Conservation (phyloP, 2,113 vertebrate genomes). For the Boulengeromyrus knoepffleri region DNA sequence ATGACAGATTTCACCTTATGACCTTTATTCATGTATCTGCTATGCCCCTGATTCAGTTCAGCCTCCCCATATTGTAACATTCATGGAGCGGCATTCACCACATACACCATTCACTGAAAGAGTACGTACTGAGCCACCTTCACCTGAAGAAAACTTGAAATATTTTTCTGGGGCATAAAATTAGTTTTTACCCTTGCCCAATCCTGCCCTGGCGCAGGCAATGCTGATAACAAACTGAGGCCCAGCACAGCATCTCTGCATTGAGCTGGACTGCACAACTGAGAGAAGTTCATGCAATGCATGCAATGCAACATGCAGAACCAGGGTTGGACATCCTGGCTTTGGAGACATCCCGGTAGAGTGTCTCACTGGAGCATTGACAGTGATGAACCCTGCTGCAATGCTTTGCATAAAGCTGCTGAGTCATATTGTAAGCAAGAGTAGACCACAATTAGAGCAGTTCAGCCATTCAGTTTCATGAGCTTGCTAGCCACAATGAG, state of each 20-base stretch:
- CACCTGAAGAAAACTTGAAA: too few relatives aligned
- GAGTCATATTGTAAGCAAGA: neutral
- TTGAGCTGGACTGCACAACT: neutral
- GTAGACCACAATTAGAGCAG: neutral
- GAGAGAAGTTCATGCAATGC: neutral
- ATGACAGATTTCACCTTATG: neutral
- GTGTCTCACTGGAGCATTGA: neutral
- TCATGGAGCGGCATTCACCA: neutral
- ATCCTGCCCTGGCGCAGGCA: neutral
- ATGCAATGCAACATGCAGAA: neutral
- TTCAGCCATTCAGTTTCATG: neutral
- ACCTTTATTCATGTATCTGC: neutral
- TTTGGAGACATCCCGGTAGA: neutral
- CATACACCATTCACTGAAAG: too few relatives aligned
- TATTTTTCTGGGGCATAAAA: neutral
- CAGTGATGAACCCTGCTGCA: neutral
- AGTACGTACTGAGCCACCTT: too few relatives aligned
- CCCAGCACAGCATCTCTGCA: neutral
- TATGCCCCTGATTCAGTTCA: neutral
- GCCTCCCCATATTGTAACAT: neutral
- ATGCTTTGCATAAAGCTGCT: neutral
- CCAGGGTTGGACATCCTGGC: neutral
- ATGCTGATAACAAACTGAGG: neutral
- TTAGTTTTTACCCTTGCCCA: neutral
- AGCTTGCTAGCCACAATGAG: neutral